Evolutionary conservation across 1,140 invertebrate species (phyloP).

Genomic region (Venturia canescens): DNA sequence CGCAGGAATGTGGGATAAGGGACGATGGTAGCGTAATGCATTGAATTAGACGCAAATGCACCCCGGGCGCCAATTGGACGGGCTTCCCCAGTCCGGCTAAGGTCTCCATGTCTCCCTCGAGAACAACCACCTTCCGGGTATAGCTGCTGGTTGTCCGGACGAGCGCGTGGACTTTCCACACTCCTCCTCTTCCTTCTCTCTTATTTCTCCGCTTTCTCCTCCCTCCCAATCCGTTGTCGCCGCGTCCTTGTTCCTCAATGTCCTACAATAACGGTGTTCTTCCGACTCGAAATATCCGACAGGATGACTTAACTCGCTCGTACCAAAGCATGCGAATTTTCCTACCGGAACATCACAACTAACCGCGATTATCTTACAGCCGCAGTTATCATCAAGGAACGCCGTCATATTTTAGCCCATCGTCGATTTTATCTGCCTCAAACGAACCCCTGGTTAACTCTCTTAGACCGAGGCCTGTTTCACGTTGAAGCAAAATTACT

Average conservation of each 20-base stretch:
- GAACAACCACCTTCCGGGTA: constrained; percentile 61
- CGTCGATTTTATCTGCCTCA: not conserved
- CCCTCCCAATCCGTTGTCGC: constrained; percentile 21
- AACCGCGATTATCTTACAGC: constrained; percentile 23
- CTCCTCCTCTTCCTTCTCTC: constrained; percentile 31
- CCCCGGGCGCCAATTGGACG: constrained; percentile 73
- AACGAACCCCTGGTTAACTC: not conserved
- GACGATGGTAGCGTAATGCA: constrained; percentile 69
- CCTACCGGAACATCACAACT: not conserved
- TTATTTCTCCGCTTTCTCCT: constrained; percentile 4
- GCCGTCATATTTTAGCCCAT: not conserved
- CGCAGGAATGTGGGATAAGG: constrained; percentile 49
- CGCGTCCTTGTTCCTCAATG: constrained; percentile 40
- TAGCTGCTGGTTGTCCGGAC: constrained; percentile 54
- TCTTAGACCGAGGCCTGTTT: no score
- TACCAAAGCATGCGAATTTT: constrained; percentile 31
- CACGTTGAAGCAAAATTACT: no score
- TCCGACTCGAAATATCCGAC: constrained; percentile 1
- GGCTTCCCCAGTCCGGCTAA: constrained; percentile 67
- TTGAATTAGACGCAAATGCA: constrained; percentile 76
- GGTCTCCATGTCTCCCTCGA: constrained; percentile 68
- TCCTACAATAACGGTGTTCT: not conserved
- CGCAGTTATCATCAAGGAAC: constrained; percentile 22
- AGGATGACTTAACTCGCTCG: constrained; percentile 18
- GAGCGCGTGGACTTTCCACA: constrained; percentile 32